Evolutionary conservation across 1,140 invertebrate species (phyloP).

Genomic region (Whitmania pigra): DNA sequence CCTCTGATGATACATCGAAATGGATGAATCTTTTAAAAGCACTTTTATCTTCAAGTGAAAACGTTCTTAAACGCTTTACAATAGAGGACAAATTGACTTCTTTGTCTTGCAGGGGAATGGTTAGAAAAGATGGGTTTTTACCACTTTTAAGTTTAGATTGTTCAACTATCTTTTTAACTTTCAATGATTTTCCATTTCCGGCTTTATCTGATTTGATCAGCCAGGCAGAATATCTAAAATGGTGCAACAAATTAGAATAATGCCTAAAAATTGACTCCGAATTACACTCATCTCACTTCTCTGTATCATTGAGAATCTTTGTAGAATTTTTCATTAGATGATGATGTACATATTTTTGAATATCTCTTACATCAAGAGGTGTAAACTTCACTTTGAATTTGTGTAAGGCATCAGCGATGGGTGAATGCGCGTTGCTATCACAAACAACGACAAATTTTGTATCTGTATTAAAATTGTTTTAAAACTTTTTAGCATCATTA

Average conservation of each 20-base stretch:
- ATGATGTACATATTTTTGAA: conserved; percentile 25
- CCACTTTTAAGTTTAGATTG: conserved; percentile 11
- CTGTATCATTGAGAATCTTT: neutral
- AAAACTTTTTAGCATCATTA: too few species aligned
- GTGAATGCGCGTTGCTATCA: conserved; percentile 28
- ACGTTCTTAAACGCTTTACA: conserved; percentile 1
- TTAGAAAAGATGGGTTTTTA: neutral
- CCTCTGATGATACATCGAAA: too few species aligned
- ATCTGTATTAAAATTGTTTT: conserved; percentile 8
- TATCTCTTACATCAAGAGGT: conserved; percentile 8
- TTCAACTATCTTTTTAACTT: conserved; percentile 27
- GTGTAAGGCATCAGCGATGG: conserved; percentile 31
- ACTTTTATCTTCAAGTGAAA: too few species aligned
- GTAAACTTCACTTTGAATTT: conserved; percentile 27
- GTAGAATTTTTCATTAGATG: conserved; percentile 19
- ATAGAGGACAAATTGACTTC: conserved; percentile 27
- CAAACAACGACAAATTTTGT: conserved; percentile 31
- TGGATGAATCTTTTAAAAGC: too few species aligned
- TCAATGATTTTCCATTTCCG: conserved; percentile 35
- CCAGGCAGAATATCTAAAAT: conserved; percentile 30
- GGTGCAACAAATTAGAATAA: neutral
- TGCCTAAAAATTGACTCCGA: too few species aligned
- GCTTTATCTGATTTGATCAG: conserved; percentile 33
- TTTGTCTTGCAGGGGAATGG: conserved; percentile 31
- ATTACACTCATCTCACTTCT: too few species aligned